phyloP scores from a whole-genome alignment of 1,140 invertebrate genomes.

The Caenorhabditis latens region DNA sequence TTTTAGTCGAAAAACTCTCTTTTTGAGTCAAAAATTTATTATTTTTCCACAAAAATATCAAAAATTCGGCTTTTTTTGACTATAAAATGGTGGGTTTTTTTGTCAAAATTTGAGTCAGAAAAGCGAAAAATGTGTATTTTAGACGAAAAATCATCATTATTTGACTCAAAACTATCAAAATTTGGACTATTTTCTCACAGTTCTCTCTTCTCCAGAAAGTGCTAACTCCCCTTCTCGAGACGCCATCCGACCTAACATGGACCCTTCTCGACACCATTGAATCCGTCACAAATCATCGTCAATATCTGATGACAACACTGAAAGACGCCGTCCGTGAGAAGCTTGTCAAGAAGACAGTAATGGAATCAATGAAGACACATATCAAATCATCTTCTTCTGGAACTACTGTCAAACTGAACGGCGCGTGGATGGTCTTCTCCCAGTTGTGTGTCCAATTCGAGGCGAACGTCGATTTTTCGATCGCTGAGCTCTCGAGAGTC shows the following conservation, averaged over 20 bases:
- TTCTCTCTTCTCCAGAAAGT: not conserved
- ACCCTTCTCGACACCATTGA: constrained; percentile 6
- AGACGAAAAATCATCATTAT: too few species aligned
- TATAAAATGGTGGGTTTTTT: too few species aligned
- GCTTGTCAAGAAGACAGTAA: not conserved
- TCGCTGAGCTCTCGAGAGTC: not conserved
- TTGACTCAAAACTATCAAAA: too few species aligned
- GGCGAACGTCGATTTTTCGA: not conserved
- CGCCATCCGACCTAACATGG: constrained; percentile 3
- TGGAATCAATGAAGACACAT: constrained; percentile 22
- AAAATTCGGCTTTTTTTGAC: too few species aligned
- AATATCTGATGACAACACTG: constrained; percentile 21
- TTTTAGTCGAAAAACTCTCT: too few species aligned
- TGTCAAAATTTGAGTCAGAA: too few species aligned
- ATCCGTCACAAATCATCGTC: not conserved
- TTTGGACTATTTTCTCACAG: too few species aligned
- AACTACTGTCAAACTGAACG: not conserved
- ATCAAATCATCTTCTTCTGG: not conserved
- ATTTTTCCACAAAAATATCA: too few species aligned
- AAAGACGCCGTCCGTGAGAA: constrained; percentile 12
- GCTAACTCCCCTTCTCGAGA: not conserved
- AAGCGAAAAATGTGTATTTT: too few species aligned
- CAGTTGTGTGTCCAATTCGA: constrained; percentile 29
- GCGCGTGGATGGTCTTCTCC: constrained; percentile 46
- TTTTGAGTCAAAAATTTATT: too few species aligned